Conservation (phyloP, 30 jellyfish, hydroid and myxozoan genomes). For the Aurelia sp. region DNA sequence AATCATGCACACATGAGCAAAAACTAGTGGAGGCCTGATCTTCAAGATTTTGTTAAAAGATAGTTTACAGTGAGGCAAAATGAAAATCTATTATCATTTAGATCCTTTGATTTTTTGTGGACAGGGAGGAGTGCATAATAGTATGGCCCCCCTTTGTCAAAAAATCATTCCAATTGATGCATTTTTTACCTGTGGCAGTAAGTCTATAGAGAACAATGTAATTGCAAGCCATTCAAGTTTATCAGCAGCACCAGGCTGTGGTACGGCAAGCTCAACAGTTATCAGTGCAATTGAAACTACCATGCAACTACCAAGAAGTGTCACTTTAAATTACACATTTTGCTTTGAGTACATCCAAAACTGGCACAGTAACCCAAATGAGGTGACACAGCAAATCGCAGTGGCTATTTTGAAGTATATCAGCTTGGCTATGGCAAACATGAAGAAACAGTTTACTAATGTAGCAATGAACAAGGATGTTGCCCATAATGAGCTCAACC, state of each 20-base stretch:
- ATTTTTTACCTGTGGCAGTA: slow-evolving; percentile 40
- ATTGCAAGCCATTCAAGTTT: slow-evolving; percentile 57
- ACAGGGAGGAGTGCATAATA: neutral
- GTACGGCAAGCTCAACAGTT: slow-evolving; percentile 48
- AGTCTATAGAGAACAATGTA: slow-evolving; percentile 24
- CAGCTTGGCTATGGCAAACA: slow-evolving; percentile 21
- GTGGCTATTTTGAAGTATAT: slow-evolving; percentile 34
- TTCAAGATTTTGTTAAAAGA: too few relatives aligned
- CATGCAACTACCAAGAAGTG: slow-evolving; percentile 35
- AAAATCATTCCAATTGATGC: neutral
- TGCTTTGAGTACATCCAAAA: slow-evolving; percentile 63
- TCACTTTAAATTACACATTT: slow-evolving; percentile 32
- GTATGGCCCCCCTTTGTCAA: too few relatives aligned
- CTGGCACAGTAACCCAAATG: slow-evolving; percentile 31
- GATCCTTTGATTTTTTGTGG: neutral
- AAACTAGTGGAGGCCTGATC: too few relatives aligned
- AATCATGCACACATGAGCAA: too few relatives aligned
- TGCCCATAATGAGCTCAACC: slow-evolving; percentile 52
- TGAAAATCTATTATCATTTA: neutral
- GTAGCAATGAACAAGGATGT: slow-evolving; percentile 36
- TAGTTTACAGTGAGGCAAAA: too few relatives aligned
- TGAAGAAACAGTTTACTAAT: slow-evolving; percentile 34
- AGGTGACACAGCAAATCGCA: slow-evolving; percentile 1
- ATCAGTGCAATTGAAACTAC: slow-evolving; percentile 55
- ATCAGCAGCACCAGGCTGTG: slow-evolving; percentile 13